Evolutionary conservation across 2,113 vertebrate species (phyloP).

Genomic region (Muntiacus reevesi): DNA sequence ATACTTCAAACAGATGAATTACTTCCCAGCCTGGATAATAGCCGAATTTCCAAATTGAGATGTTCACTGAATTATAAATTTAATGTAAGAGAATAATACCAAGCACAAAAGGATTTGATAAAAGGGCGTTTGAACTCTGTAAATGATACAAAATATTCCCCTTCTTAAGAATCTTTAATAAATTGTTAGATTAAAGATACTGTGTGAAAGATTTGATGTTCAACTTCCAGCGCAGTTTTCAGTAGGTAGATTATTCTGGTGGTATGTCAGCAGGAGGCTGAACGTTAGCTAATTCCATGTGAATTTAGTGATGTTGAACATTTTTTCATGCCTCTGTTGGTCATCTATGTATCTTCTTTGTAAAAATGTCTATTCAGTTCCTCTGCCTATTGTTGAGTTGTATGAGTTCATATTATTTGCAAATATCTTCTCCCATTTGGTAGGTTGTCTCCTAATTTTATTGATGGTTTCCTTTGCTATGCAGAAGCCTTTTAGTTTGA

Average conservation of each 20-base stretch:
- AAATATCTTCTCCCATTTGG: not conserved
- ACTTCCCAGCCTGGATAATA: constrained; percentile 16
- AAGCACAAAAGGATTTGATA: not conserved
- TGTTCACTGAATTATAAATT: constrained; percentile 50
- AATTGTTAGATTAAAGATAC: not conserved
- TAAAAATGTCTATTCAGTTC: not conserved
- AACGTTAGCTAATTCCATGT: not conserved
- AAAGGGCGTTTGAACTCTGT: constrained; percentile 47
- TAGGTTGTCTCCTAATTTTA: not conserved
- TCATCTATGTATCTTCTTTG: not conserved
- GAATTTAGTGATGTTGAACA: not conserved
- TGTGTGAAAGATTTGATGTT: not conserved
- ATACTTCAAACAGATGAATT: constrained; percentile 19
- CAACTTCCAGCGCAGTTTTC: not conserved
- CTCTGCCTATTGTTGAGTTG: not conserved
- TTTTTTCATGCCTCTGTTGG: not conserved
- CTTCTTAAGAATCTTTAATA: constrained; percentile 49
- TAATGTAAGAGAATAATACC: not conserved
- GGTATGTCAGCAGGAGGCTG: not conserved
- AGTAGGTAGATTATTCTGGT: not conserved
- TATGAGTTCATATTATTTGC: not conserved
- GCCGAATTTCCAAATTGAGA: constrained; percentile 53
- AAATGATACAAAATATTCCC: constrained; percentile 43
- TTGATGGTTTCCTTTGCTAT: not conserved
- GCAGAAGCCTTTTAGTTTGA: not conserved